phyloP scores from a whole-genome alignment of 2,888 invertebrate genomes.

The Drepana falcataria region DNA sequence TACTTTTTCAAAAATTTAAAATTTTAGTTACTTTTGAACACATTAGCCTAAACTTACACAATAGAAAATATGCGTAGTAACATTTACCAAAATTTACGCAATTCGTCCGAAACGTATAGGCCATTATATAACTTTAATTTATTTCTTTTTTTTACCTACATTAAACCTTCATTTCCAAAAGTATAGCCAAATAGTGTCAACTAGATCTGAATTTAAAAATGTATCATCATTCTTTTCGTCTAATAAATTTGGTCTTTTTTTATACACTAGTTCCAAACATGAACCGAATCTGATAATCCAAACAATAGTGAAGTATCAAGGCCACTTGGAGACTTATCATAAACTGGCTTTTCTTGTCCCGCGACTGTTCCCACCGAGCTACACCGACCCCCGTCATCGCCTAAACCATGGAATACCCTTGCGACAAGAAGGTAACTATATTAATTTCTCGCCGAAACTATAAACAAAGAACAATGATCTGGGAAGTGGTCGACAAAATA shows the following conservation, averaged over 20 bases:
- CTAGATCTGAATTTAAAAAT: slow-evolving; percentile 66
- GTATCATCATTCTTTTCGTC: slow-evolving; percentile 51
- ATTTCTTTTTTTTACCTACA: slow-evolving; percentile 56
- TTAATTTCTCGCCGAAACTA: slow-evolving; percentile 66
- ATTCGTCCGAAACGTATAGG: slow-evolving; percentile 75
- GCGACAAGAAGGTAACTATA: slow-evolving; percentile 68
- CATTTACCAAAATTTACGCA: slow-evolving; percentile 78
- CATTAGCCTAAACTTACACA: slow-evolving; percentile 84
- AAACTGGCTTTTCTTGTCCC: slow-evolving; percentile 51
- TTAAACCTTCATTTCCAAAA: slow-evolving; percentile 70
- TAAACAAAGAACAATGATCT: slow-evolving; percentile 55
- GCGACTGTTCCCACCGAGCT: background rate
- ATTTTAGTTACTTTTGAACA: slow-evolving; percentile 83
- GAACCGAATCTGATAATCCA: slow-evolving; percentile 70
- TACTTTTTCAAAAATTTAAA: slow-evolving; percentile 81
- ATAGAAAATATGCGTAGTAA: slow-evolving; percentile 79
- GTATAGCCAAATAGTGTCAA: slow-evolving; percentile 76
- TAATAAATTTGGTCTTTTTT: slow-evolving; percentile 70
- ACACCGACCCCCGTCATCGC: slow-evolving; percentile 35
- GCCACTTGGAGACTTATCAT: slow-evolving; percentile 76
- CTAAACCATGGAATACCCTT: slow-evolving; percentile 73
- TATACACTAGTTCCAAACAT: slow-evolving; percentile 75
- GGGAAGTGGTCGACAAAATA: slow-evolving; percentile 58
- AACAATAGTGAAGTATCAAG: slow-evolving; percentile 76
- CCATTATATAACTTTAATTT: slow-evolving; percentile 62